A percentile compares a stretch with the other conserved stretches of the same genome.
Evolutionary conservation across 2,113 vertebrate genomes (phyloP).

Genomic region (Mixornis gularis): DNA sequence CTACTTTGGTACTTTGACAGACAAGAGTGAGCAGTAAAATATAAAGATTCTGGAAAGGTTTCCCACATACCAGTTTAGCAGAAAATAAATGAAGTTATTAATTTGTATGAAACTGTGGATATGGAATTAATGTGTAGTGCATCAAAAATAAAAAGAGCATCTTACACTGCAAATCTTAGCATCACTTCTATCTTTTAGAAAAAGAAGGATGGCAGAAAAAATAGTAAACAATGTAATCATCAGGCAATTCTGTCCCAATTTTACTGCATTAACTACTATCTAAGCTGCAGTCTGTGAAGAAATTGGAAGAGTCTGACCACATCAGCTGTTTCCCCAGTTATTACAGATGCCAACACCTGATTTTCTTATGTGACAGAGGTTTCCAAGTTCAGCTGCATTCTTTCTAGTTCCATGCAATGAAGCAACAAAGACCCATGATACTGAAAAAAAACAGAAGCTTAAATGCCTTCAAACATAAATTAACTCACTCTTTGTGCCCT

Average conservation of each 20-base stretch:
- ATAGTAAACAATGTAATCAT: neutral
- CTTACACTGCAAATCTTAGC: neutral
- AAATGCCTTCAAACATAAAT: neutral
- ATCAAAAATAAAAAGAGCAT: neutral
- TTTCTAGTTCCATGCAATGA: neutral
- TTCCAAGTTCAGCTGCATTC: neutral
- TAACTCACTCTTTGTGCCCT: conserved; percentile 83
- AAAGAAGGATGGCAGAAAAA: neutral
- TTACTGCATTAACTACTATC: neutral
- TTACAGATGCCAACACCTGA: neutral
- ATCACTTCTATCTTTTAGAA: neutral
- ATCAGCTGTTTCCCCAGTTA: neutral
- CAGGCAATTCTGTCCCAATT: neutral
- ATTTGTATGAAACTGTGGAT: neutral
- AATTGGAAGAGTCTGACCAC: neutral
- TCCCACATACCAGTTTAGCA: neutral
- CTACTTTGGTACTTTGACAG: neutral
- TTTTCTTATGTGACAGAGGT: neutral
- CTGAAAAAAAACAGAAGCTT: neutral
- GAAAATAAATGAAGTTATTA: neutral
- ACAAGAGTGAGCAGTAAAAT: neutral
- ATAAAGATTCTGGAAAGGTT: neutral
- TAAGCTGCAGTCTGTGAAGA: neutral
- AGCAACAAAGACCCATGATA: neutral
- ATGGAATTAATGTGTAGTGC: neutral